Base-by-base conservation (phyloP, 2,888 invertebrate genomes). In the Epinotia brunnichana region DNA sequence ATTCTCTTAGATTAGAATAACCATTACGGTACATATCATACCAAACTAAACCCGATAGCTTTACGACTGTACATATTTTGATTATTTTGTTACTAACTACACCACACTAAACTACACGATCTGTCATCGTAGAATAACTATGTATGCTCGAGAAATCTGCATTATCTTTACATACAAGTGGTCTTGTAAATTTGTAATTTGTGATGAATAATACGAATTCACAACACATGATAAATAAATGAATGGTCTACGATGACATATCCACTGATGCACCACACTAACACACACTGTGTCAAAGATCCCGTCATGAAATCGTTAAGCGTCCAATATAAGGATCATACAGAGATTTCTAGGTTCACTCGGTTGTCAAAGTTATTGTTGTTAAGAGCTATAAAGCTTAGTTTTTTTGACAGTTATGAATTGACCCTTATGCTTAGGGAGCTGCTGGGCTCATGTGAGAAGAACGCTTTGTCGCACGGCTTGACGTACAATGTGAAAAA, bases 41-140 rank as follows among this genome's bases (percentile, higher is more conserved):
- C 84, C 86, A 86, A 86, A 86, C 85, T 83, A 77, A 83, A 80
- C 76, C 77, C 72, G 51, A 73, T 82, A 81, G 79, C 78, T 82
- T 78, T 80, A 78, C 75, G 78, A 76, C 48, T 72, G 74, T 76
- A 74, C 64, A 76, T 75, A 67, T 69, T 71, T 76, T 79, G 77
- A 78, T 80, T 75, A 67, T 69, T 71, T 76, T 79, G 77, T 78
- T 80, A 77, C 78, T 80, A 77, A 74, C 69, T 59, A 66, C 62
- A 67, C 48, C 9, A 24, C 51, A 61, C 60, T 69, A 73, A 57
- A 51, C 19, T 21, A 39, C 35, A 62, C 24, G 24, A 53, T 17
- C 35, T 29, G 54, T 66, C 54, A 21, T 66, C 64, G 54, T 41
- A 56, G 56, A 66, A 56, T 66, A 39, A 54, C 15, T 39, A 11